These are phyloP conservation scores for Phenganax subtilis DNA, from an alignment of 92 coral and sea anemone species.

Conservation along the genomic window DNA sequence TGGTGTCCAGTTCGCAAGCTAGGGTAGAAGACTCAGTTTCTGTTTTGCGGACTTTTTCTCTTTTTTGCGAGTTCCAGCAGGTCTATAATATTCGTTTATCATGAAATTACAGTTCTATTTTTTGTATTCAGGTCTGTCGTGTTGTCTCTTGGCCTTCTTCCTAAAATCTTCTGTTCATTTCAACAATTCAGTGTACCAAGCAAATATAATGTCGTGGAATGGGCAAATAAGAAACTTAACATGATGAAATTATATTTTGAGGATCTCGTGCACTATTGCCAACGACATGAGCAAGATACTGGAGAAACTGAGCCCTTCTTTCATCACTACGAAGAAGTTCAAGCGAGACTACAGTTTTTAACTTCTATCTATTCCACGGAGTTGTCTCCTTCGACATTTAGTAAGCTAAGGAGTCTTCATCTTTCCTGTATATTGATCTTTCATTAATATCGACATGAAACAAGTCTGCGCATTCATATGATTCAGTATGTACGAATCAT, in stretches of 20 bases:
- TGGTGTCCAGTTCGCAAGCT: too few species aligned
- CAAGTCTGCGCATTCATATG: too few species aligned
- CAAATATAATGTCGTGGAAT: slow-evolving; percentile 73
- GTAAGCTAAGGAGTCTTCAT: slow-evolving; percentile 47
- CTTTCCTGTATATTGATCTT: not conserved
- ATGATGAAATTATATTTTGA: slow-evolving; percentile 86
- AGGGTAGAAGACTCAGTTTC: too few species aligned
- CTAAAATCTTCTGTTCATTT: slow-evolving; percentile 86
- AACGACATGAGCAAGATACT: slow-evolving; percentile 33
- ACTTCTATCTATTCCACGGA: slow-evolving; percentile 91
- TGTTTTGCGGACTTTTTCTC: not conserved
- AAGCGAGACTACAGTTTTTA: slow-evolving; percentile 81
- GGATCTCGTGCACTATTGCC: slow-evolving; percentile 67
- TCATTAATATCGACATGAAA: not conserved
- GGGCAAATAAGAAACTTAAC: slow-evolving; percentile 76
- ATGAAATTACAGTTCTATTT: not conserved
- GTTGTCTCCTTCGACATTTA: slow-evolving; percentile 82
- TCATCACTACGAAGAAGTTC: slow-evolving; percentile 78
- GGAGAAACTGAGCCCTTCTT: slow-evolving; percentile 55
- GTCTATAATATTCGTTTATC: not conserved
- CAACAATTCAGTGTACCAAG: slow-evolving; percentile 91
- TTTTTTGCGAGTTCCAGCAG: not conserved
- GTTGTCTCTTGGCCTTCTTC: slow-evolving; percentile 89
- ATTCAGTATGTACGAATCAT: too few species aligned
- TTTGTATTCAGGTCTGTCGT: slow-evolving; percentile 69